Conservation (phyloP, 2,113 vertebrate species). For the Pseudonaja textilis region DNA sequence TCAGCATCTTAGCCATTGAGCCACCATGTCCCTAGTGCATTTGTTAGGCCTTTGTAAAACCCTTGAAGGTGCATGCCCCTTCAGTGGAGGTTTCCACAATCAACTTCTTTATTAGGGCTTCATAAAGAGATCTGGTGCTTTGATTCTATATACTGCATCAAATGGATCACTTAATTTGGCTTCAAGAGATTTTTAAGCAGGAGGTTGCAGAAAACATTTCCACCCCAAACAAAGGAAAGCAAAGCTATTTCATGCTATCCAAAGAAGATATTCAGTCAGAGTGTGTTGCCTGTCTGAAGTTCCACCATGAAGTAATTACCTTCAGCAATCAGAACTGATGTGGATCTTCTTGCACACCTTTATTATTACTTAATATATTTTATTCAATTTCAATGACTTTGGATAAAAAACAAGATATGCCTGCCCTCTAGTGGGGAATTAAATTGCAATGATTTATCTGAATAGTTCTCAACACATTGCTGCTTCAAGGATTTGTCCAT, state of each 20-base stretch:
- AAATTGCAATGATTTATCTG: neutral
- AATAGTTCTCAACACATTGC: neutral
- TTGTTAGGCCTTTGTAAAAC: neutral
- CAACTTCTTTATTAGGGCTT: neutral
- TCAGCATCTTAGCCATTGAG: too few species aligned
- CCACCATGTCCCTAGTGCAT: too few species aligned
- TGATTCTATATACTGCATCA: neutral
- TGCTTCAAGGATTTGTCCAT: neutral
- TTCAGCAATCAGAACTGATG: neutral
- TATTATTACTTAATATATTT: neutral
- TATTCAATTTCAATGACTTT: neutral
- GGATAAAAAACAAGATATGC: neutral
- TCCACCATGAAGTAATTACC: neutral
- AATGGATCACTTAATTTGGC: neutral
- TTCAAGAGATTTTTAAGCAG: neutral
- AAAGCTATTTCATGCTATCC: neutral
- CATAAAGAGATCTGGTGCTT: neutral
- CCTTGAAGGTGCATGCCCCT: neutral
- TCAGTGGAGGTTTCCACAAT: neutral
- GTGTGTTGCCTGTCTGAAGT: neutral
- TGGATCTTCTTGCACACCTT: neutral
- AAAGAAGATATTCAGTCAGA: neutral
- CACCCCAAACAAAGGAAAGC: neutral
- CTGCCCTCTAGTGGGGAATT: conserved; percentile 12
- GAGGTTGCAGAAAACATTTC: neutral